Evolutionary conservation across 2,888 invertebrate species (phyloP).

Genomic region (Philonicus albiceps): DNA sequence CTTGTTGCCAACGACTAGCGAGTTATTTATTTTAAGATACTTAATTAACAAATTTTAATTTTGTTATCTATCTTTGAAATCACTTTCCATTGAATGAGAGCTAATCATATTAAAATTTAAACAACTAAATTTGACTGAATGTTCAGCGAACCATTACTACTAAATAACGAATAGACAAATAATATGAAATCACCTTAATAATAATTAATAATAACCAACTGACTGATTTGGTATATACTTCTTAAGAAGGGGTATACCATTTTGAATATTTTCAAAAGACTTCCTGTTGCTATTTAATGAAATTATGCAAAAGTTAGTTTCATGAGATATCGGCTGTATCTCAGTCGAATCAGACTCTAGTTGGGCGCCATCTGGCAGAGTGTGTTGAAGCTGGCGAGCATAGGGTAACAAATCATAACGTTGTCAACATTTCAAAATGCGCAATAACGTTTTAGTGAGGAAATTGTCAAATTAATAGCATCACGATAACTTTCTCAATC

Average conservation of each 20-base stretch:
- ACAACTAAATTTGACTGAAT: no score
- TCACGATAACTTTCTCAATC: constrained; percentile 43
- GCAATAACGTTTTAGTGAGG: not conserved
- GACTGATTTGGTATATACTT: not conserved
- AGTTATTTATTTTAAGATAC: no score
- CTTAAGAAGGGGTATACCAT: not conserved
- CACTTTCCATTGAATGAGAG: no score
- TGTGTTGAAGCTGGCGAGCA: not conserved
- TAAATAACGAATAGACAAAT: no score
- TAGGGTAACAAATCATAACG: constrained; percentile 22
- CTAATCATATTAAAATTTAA: no score
- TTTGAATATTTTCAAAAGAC: not conserved
- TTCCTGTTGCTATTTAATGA: not conserved
- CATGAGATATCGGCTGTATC: not conserved
- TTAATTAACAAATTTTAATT: no score
- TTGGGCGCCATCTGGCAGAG: not conserved
- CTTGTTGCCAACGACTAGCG: no score
- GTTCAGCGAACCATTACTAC: no score
- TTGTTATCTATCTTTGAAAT: no score
- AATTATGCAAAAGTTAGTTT: not conserved
- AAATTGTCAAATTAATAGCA: constrained; percentile 39
- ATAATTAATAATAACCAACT: no score
- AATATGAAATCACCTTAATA: no score
- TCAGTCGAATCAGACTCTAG: not conserved
- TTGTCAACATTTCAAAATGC: constrained; percentile 27